Percentiles rank a stretch among this genome's conserved stretches.
phyloP scores from a whole-genome alignment of 37 sponge, comb jelly and placozoan species.

The Theonella swinhoei region DNA sequence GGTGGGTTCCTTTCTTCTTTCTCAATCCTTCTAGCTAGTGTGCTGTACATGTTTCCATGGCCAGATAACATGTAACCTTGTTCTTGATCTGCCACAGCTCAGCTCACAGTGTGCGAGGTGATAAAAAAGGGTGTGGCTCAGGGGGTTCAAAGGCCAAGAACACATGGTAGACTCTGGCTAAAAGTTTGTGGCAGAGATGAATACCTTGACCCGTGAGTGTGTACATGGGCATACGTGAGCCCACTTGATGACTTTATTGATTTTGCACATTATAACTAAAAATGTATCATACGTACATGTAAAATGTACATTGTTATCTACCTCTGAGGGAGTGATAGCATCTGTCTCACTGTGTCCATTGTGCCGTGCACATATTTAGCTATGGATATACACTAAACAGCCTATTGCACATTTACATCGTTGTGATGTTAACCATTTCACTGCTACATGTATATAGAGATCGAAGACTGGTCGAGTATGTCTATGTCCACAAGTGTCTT shows the following conservation, averaged over 20 bases:
- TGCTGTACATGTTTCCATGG: no score
- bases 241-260: background rate
- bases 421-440: no score
- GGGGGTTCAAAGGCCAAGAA: background rate
- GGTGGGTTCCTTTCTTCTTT: no score
- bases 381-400: no score
- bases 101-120: slow-evolving; percentile 9
- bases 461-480: slow-evolving; percentile 25
- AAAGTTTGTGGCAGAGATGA: slow-evolving; percentile 75
- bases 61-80: background rate
- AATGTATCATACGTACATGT: no score
- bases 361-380: no score
- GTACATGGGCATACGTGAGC: background rate
- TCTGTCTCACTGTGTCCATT: no score
- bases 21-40: no score
- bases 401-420: no score
- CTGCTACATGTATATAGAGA: no score
- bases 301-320: no score
- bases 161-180: background rate
- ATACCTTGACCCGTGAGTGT: slow-evolving; percentile 47
- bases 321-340: no score
- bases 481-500: slow-evolving; percentile 54
- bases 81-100: background rate
- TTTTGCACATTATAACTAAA: background rate
- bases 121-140: slow-evolving; percentile 6